phyloP scores from a whole-genome alignment of 2,113 vertebrate genomes.

The Anoura caudifer region DNA sequence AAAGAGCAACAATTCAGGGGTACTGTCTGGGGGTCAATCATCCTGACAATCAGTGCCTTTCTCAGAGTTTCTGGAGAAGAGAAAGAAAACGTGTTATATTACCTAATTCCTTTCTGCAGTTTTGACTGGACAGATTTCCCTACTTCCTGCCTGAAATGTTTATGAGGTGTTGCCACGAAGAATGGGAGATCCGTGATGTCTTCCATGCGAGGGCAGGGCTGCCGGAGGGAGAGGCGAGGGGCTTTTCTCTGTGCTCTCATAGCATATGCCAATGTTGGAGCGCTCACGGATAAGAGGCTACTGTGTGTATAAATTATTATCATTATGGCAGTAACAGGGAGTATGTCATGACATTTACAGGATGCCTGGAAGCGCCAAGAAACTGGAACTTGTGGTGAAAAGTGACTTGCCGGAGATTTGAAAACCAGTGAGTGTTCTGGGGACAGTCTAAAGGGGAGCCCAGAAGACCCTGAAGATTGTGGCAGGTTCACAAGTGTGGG shows the following conservation, averaged over 20 bases:
- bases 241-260: not conserved
- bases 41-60: slow-evolving; percentile 35
- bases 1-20: not conserved
- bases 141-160: slow-evolving; percentile 61
- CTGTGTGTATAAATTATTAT: slow-evolving; percentile 31
- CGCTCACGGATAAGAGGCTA: slow-evolving; percentile 24
- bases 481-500: not conserved
- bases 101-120: slow-evolving; percentile 61
- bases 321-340: not conserved
- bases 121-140: slow-evolving; percentile 46
- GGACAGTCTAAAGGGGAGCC: not conserved
- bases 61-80: slow-evolving; percentile 54
- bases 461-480: not conserved
- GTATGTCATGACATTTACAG: not conserved
- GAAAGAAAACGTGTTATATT: slow-evolving; percentile 47
- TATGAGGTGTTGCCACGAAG: slow-evolving; percentile 53
- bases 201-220: not conserved
- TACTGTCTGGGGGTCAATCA: not conserved
- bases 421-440: not conserved
- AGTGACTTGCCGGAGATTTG: slow-evolving; percentile 8
- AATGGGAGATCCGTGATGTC: not conserved
- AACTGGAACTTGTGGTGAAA: slow-evolving; percentile 29
- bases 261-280: not conserved
- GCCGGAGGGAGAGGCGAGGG: not conserved
- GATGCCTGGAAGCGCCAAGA: not conserved